These are phyloP conservation scores for Patella ulyssiponensis DNA, from an alignment of 2,888 invertebrate genomes.

Conservation along the genomic window DNA sequence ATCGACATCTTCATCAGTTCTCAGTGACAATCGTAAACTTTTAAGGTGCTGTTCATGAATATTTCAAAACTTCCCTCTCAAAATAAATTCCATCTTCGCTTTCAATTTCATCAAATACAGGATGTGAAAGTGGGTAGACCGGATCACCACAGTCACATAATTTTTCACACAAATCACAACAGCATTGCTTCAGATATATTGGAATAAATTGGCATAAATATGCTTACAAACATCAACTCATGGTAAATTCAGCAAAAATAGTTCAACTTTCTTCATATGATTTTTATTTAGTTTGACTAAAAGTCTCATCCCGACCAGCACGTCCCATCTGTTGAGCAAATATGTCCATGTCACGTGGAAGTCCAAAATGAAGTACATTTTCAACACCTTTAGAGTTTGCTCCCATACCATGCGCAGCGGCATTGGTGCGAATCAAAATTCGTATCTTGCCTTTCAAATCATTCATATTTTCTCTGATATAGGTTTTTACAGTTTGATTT, in stretches of 20 bases:
- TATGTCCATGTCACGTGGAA: conserved; percentile 36
- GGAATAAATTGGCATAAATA: not conserved
- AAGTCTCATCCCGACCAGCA: conserved; percentile 33
- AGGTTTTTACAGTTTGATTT: too few relatives aligned
- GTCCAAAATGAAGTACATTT: conserved; percentile 35
- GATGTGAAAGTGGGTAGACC: conserved; percentile 27
- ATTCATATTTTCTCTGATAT: too few relatives aligned
- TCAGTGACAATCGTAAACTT: too few relatives aligned
- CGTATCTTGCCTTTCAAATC: conserved; percentile 10
- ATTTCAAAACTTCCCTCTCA: too few relatives aligned
- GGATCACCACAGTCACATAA: conserved; percentile 29
- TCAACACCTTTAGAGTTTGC: conserved; percentile 31
- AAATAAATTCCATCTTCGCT: not conserved
- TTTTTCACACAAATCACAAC: conserved; percentile 35
- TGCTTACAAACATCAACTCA: too few relatives aligned
- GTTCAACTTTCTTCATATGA: conserved; percentile 31
- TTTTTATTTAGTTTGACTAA: conserved; percentile 31
- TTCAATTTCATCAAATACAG: not conserved
- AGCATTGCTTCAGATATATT: conserved; percentile 26
- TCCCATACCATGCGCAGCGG: conserved; percentile 39
- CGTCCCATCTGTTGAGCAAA: conserved; percentile 42
- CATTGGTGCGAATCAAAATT: conserved; percentile 36
- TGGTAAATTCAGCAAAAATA: too few relatives aligned
- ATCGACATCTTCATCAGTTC: too few relatives aligned
- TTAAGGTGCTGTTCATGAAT: too few relatives aligned